Base-by-base conservation (phyloP, 2,797 vertebrate species). In the Fundulus diaphanus region DNA sequence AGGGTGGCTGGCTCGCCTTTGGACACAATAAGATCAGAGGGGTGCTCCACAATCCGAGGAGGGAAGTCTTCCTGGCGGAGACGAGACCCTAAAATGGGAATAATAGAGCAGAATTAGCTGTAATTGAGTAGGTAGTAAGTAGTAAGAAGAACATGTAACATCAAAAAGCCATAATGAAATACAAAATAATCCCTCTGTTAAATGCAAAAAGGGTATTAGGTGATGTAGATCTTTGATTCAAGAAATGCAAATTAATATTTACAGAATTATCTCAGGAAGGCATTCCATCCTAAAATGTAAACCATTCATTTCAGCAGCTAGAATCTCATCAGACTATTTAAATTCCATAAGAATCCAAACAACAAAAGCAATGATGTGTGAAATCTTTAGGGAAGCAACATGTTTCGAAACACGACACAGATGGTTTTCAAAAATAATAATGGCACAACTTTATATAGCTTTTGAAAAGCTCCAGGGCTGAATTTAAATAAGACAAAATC, bases 21-120 rank as follows among this genome's bases (percentile, higher is more conserved):
- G 74, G 97, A 98, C 79, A 98, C 97, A 48, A 98, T 99, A 57
- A 99, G 91, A 87, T 99, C 97, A 1, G 97, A 98, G 48, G 97
- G 97, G 84, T 99, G 97, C 73, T 99, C 97, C 71, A 98, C 94
- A 56, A 99, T 99, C 13, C 97, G 97, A 75, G 97, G 97, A 40
- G 97, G 97, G 83, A 94, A 97, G 95, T 98, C 97, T 89, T 98
- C 97, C 92, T 98, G 97, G 31, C 97, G 97, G 85, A 99, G 97
- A 85, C 97, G 97, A 84, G 97, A 98, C 80, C 97, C 97, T 98
- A 46, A 16, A 71, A 75, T 81, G 8, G 74, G 81, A 75, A 37
- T 82, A 7, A 8, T 5, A 27, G 24, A 7, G 40, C 54, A 57
- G 73, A 49, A 37, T 74, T 79, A 42, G 3, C 49, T 56, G 54